A percentile compares a stretch with the other conserved stretches of the same genome.
phyloP scores from a whole-genome alignment of 1,140 invertebrate species.

The Drosophila rhopaloa region DNA sequence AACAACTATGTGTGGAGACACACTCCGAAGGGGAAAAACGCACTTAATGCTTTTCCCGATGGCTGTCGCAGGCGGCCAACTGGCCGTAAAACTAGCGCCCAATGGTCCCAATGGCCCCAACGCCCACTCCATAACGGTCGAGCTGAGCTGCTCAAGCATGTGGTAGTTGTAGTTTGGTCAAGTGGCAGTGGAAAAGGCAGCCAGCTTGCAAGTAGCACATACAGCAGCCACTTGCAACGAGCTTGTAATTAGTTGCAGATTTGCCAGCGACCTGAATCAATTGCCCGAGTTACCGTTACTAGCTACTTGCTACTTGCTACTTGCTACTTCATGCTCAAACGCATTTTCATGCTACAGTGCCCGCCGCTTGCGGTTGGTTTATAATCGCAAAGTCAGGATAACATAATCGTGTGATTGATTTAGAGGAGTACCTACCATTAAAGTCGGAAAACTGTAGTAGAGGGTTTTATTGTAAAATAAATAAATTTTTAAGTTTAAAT shows the following conservation, averaged over 20 bases:
- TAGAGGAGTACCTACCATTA: neutral
- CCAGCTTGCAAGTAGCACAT: constrained; percentile 16
- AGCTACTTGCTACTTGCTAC: constrained; percentile 17
- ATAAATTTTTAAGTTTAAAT: too few relatives aligned
- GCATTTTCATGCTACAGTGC: constrained; percentile 53
- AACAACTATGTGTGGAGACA: constrained; percentile 5
- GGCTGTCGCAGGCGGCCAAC: constrained; percentile 40
- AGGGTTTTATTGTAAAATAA: too few relatives aligned
- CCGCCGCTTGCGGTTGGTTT: constrained; percentile 33
- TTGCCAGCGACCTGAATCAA: constrained; percentile 70
- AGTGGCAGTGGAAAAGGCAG: constrained; percentile 26
- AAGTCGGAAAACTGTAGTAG: neutral
- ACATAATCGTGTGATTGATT: constrained; percentile 1
- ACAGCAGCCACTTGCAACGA: constrained; percentile 39
- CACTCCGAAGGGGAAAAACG: constrained; percentile 16
- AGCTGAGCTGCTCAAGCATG: constrained; percentile 7
- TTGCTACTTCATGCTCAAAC: constrained; percentile 43
- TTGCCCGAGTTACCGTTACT: constrained; percentile 60
- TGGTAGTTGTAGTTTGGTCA: constrained; percentile 5
- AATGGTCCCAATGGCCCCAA: constrained; percentile 13
- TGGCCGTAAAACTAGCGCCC: constrained; percentile 39
- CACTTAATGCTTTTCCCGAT: constrained; percentile 24
- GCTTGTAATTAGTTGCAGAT: constrained; percentile 62
- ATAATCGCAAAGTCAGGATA: constrained; percentile 28
- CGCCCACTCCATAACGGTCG: constrained; percentile 40